Evolutionary conservation across 2,113 vertebrate species (phyloP).

Genomic region (Cisticola juncidis): DNA sequence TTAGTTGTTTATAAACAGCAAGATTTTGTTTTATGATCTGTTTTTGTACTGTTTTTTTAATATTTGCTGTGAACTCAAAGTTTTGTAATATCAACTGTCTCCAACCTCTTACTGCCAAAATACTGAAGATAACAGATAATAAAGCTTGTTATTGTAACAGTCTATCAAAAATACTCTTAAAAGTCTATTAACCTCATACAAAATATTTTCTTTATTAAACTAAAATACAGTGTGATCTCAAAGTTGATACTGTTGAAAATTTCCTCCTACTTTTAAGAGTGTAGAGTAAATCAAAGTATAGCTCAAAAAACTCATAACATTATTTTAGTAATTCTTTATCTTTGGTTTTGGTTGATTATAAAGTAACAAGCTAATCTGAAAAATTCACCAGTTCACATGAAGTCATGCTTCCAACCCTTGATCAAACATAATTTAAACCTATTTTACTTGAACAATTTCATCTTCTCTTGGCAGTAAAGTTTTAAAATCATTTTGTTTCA

Average conservation of each 20-base stretch:
- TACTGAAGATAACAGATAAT: background rate
- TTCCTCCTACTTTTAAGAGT: background rate
- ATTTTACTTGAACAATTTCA: background rate
- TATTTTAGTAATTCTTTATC: background rate
- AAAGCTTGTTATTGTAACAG: background rate
- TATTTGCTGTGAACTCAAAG: background rate
- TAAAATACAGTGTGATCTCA: background rate
- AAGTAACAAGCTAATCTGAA: background rate
- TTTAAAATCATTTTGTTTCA: background rate
- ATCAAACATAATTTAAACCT: background rate
- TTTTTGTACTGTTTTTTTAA: background rate
- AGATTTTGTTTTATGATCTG: background rate
- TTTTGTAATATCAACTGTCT: background rate
- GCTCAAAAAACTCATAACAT: background rate
- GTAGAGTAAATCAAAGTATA: background rate
- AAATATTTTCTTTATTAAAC: background rate
- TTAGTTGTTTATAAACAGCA: background rate
- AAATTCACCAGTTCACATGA: background rate
- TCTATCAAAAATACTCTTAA: background rate
- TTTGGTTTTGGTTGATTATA: background rate
- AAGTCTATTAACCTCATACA: background rate
- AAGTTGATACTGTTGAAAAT: background rate
- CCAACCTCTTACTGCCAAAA: background rate
- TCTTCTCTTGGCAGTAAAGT: background rate
- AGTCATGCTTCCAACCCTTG: background rate